phyloP scores from a whole-genome alignment of 2,113 vertebrate species.

The Bujurquina vittata region DNA sequence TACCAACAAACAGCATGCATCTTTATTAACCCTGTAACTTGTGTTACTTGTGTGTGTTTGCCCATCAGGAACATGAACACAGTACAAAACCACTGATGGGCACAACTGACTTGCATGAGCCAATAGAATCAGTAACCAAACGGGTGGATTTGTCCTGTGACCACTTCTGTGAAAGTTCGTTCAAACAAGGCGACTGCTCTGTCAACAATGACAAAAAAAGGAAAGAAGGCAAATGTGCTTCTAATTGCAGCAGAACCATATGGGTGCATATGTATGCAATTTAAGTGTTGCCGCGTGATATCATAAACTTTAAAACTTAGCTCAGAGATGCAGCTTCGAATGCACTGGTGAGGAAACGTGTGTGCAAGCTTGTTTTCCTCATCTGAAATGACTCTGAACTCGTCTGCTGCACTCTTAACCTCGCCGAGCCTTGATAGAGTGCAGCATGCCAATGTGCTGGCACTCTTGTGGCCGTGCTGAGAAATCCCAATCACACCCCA shows the following conservation, averaged over 20 bases:
- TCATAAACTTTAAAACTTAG: not conserved
- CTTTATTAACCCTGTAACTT: not conserved
- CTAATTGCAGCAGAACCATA: not conserved
- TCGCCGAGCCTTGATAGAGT: slow-evolving; percentile 58
- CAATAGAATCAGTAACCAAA: no score
- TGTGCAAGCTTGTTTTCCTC: slow-evolving; percentile 17
- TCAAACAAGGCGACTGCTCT: no score
- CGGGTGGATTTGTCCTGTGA: no score
- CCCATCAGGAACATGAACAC: not conserved
- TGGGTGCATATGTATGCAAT: not conserved
- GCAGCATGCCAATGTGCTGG: slow-evolving; percentile 57
- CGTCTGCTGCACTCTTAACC: slow-evolving; percentile 60
- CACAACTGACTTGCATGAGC: no score
- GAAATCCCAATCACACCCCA: slow-evolving; percentile 56
- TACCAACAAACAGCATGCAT: not conserved
- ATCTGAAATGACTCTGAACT: slow-evolving; percentile 55
- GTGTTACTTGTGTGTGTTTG: no score
- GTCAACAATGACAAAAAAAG: no score
- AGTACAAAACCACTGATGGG: not conserved
- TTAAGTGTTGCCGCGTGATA: not conserved
- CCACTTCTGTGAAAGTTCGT: no score
- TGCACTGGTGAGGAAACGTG: not conserved
- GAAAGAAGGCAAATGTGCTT: not conserved
- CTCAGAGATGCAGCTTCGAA: slow-evolving; percentile 3
- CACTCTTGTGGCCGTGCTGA: slow-evolving; percentile 38